Base-by-base conservation (phyloP, 1,140 invertebrate genomes). In the Pseudomyrmex pallidus region DNA sequence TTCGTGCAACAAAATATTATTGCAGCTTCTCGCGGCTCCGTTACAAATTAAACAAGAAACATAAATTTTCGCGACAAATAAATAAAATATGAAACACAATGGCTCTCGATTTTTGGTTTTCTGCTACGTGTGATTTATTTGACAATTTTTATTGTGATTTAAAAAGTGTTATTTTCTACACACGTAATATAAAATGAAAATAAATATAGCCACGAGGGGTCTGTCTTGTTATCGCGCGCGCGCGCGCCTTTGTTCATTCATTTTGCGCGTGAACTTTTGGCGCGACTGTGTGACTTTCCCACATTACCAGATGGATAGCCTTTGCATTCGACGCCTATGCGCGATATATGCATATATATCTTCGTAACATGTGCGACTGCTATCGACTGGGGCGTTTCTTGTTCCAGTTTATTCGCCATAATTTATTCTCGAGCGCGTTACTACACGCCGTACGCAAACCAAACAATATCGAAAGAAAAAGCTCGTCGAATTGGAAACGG, bases 381-480 rank as follows among this genome's bases (percentile, higher is more conserved):
- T 74, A 59, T 74, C 44, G 72, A 61, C 56, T 61, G 20, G 20
- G 56, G 2, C n/a, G n/a, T 50, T 78, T 17, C 44, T 68, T 82
- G 68, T 77, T 22, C n/a, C 2, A 20, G 17, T 64, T 62, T 74
- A 74, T 64, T 46, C 13, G 3, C 44, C 20, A 61, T 74, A 61
- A 74, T 56, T 80, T 44, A 15, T 52, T 50, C 46, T 74, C 46
- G 62, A 50, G 57, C 20, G 13, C 25, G 17, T 78, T 82, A n/a
- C 61, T 80, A 73, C 54, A 64, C 15, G 13, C 35, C 35, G 35
- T 73, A 61, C 35, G 20, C 20, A 9, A 13, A 57, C 22, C 44
- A 48, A 84, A 62, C 22, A 17, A 76, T 66, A 70, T 85, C 50
- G 56, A 70, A 78, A 67, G 83, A 52, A 86, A 86, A 64, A 72